phyloP scores from a whole-genome alignment of 1,140 invertebrate species.

The Orius insidiosus region DNA sequence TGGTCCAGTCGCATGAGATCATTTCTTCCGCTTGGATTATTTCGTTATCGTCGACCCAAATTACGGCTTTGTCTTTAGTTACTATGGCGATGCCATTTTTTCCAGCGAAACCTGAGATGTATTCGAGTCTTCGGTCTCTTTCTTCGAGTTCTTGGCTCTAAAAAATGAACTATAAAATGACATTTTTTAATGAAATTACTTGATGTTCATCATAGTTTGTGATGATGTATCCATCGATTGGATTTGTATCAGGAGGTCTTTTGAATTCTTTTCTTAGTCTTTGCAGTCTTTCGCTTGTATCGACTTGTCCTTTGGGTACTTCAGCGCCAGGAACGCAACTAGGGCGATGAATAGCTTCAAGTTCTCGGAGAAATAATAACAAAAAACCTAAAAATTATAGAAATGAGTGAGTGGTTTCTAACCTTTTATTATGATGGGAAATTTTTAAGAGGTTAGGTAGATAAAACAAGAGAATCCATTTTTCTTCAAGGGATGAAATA shows the following conservation, averaged over 20 bases:
- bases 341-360: too few relatives aligned
- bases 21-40: slow-evolving; percentile 12
- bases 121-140: slow-evolving; percentile 58
- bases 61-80: slow-evolving; percentile 47
- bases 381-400: too few relatives aligned
- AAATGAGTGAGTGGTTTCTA: too few relatives aligned
- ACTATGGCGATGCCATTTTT: slow-evolving; percentile 62
- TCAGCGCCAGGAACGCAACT: slow-evolving; percentile 14
- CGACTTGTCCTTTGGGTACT: slow-evolving; percentile 16
- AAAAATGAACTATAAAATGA: background rate
- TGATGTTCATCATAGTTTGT: slow-evolving; percentile 64
- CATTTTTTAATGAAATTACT: slow-evolving; percentile 29
- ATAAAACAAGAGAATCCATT: too few relatives aligned
- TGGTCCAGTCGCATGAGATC: slow-evolving; percentile 12
- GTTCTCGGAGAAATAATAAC: too few relatives aligned
- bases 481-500: too few relatives aligned
- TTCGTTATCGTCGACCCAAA: slow-evolving; percentile 60
- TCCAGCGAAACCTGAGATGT: slow-evolving; percentile 76
- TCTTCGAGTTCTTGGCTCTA: slow-evolving; percentile 12
- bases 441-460: too few relatives aligned
- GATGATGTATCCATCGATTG: slow-evolving; percentile 55
- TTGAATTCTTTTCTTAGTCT: slow-evolving; percentile 47
- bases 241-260: slow-evolving; percentile 36
- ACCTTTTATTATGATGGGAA: too few relatives aligned
- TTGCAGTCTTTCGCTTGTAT: slow-evolving; percentile 31